phyloP scores from a whole-genome alignment of 1,140 invertebrate genomes.

The Arctopsyche grandis region DNA sequence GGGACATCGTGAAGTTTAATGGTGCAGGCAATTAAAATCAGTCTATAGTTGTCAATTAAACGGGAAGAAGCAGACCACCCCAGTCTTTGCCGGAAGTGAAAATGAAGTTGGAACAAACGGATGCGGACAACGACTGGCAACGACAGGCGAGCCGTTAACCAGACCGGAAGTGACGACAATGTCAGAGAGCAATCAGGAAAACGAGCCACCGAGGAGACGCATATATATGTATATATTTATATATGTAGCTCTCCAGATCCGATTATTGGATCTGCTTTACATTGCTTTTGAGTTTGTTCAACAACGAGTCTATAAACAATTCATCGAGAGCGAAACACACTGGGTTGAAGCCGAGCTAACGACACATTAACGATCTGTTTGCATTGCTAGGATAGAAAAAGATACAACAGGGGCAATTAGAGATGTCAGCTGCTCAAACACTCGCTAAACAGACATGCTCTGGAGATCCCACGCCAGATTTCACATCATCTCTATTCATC shows the following conservation, averaged over 20 bases:
- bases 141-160: neutral
- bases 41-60: neutral
- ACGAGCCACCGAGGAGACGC: no score
- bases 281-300: neutral
- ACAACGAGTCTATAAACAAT: conserved; percentile 38
- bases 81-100: neutral
- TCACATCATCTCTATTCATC: no score
- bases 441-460: neutral
- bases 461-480: neutral
- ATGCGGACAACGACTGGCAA: conserved; percentile 4
- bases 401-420: conserved; percentile 13
- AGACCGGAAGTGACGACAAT: neutral
- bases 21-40: no score
- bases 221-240: no score
- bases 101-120: neutral
- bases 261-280: neutral
- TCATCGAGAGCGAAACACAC: conserved; percentile 41
- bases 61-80: neutral
- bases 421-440: conserved; percentile 2
- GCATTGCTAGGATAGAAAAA: neutral
- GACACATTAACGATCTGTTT: conserved; percentile 36
- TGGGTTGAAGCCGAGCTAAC: no score
- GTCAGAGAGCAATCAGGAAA: no score
- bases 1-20: no score
- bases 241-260: no score